phyloP scores from a whole-genome alignment of 1,140 invertebrate species.

The Drosophila bocki region DNA sequence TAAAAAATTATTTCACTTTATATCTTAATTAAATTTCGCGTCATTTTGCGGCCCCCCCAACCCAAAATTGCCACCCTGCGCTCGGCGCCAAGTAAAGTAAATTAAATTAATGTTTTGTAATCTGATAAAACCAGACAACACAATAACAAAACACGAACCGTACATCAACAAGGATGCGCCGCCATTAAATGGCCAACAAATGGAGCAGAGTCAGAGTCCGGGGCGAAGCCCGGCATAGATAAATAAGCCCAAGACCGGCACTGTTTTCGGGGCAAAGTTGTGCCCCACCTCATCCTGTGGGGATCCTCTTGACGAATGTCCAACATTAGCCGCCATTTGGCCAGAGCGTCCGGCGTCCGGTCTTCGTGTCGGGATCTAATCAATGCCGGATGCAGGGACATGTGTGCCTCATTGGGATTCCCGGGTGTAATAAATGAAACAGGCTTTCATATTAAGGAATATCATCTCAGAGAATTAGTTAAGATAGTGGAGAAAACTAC shows the following conservation, averaged over 20 bases:
- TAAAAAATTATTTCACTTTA: constrained; percentile 80
- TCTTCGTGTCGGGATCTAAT: constrained; percentile 26
- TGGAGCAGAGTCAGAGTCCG: constrained; percentile 19
- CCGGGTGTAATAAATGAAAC: neutral
- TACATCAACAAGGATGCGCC: constrained; percentile 14
- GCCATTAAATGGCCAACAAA: constrained; percentile 58
- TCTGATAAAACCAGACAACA: constrained; percentile 65
- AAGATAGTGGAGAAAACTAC: neutral
- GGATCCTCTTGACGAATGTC: constrained; percentile 30
- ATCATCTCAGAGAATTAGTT: neutral
- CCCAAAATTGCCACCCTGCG: constrained; percentile 16
- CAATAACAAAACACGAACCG: constrained; percentile 49
- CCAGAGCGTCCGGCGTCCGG: neutral
- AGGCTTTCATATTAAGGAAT: too few species aligned
- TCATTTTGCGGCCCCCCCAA: constrained; percentile 58
- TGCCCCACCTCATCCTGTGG: neutral
- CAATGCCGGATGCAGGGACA: constrained; percentile 13
- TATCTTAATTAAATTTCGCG: constrained; percentile 80
- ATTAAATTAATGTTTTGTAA: constrained; percentile 81
- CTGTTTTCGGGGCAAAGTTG: constrained; percentile 5
- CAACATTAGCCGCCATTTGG: constrained; percentile 32
- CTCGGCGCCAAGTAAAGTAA: constrained; percentile 56
- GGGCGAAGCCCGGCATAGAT: constrained; percentile 11
- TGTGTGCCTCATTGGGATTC: constrained; percentile 2
- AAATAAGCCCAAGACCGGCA: constrained; percentile 16